phyloP scores from a whole-genome alignment of 2,797 vertebrate species.

The Streptopelia turtur region DNA sequence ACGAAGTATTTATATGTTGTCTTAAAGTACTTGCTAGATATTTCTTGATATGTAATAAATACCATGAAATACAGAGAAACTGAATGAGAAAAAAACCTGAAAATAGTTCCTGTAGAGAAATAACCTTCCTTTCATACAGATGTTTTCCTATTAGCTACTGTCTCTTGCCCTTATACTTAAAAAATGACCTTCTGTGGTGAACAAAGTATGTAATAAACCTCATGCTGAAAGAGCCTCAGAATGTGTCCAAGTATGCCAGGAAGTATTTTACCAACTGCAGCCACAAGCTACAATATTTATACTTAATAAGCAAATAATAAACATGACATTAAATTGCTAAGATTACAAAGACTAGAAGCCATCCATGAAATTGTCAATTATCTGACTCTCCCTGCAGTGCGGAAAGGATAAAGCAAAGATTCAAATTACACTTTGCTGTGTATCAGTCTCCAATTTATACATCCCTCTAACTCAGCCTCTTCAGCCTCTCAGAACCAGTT shows the following conservation, averaged over 20 bases:
- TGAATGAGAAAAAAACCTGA: neutral
- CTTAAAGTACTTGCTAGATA: neutral
- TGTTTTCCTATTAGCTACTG: neutral
- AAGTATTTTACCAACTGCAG: slow-evolving; percentile 5
- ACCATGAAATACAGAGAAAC: neutral
- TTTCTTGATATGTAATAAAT: neutral
- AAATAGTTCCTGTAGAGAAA: neutral
- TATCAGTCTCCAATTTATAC: slow-evolving; percentile 5
- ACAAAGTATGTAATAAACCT: neutral
- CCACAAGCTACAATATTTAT: slow-evolving; percentile 34
- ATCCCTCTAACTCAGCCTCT: neutral
- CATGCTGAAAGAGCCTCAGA: slow-evolving; percentile 5
- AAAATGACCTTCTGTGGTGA: neutral
- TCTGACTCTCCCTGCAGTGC: slow-evolving; percentile 5
- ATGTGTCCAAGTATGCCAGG: neutral
- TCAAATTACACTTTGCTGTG: neutral
- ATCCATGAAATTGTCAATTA: slow-evolving; percentile 68
- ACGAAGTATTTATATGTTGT: neutral
- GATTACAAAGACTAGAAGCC: slow-evolving; percentile 53
- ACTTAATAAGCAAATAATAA: slow-evolving; percentile 66
- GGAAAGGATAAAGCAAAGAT: slow-evolving; percentile 19
- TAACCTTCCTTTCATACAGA: neutral
- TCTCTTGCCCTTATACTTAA: neutral
- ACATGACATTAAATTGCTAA: slow-evolving; percentile 53
- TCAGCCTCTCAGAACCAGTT: neutral